These are phyloP conservation scores for Promerops cafer DNA, from an alignment of 2,113 vertebrate species.

Conservation along the genomic window DNA sequence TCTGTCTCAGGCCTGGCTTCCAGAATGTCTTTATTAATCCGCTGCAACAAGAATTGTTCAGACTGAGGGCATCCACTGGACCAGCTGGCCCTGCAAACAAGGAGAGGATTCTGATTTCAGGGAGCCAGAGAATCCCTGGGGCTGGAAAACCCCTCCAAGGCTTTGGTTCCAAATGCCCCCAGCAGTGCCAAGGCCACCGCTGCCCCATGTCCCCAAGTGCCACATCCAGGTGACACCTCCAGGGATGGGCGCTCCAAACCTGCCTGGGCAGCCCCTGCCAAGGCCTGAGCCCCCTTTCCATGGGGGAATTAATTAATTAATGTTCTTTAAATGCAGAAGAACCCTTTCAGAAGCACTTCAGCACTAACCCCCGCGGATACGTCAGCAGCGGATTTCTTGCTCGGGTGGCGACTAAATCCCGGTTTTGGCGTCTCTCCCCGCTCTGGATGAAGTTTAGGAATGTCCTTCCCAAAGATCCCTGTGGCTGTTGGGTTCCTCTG, in stretches of 20 bases:
- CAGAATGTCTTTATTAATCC: neutral
- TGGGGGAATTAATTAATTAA: neutral
- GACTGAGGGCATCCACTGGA: neutral
- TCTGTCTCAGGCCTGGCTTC: neutral
- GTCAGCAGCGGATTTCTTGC: neutral
- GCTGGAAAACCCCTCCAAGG: neutral
- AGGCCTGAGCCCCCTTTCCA: too few species aligned
- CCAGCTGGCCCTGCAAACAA: neutral
- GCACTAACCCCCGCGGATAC: accelerated
- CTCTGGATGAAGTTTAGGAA: neutral
- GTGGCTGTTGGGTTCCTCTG: neutral
- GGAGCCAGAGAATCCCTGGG: too few species aligned
- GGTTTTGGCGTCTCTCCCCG: neutral
- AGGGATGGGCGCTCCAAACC: neutral
- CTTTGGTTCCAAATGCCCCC: neutral
- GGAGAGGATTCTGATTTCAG: neutral
- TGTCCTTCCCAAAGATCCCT: neutral
- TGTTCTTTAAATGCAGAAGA: neutral
- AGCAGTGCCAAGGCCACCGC: neutral
- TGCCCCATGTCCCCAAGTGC: neutral
- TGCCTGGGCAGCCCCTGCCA: too few species aligned
- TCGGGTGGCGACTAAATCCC: neutral
- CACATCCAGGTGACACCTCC: neutral
- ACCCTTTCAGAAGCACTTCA: neutral
- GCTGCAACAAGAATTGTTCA: accelerated